Conservation (phyloP, 2,797 vertebrate genomes). For the Linurgus olivaceus region DNA sequence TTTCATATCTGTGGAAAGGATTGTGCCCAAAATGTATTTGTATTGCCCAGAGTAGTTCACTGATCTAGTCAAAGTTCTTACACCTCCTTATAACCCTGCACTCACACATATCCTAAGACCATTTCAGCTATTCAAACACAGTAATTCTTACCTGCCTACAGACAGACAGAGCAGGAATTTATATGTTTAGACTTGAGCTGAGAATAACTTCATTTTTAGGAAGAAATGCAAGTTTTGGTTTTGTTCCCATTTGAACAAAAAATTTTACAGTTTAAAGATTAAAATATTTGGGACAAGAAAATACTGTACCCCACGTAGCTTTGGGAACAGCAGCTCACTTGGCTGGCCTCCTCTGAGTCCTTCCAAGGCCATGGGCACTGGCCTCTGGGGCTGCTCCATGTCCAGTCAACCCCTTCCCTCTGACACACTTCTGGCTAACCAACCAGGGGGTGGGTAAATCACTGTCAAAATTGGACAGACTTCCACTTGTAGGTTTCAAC, state of each 20-base stretch:
- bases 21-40: not conserved
- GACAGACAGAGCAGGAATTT: not conserved
- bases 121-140: not conserved
- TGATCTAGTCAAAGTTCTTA: not conserved
- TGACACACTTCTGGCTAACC: not conserved
- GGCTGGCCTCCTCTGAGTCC: not conserved
- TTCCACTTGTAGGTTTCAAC: not conserved
- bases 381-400: not conserved
- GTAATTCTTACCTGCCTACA: not conserved
- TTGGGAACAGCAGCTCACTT: not conserved
- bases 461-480: not conserved
- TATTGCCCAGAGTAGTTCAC: not conserved
- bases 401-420: not conserved
- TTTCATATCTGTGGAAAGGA: not conserved
- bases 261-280: not conserved
- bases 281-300: not conserved
- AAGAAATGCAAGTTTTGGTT: not conserved
- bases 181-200: not conserved
- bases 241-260: not conserved
- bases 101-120: not conserved
- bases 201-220: not conserved
- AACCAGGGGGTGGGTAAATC: not conserved
- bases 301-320: not conserved
- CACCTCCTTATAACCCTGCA: not conserved
- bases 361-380: not conserved